Percentiles rank a stretch among this genome's conserved stretches.
Evolutionary conservation across 2,888 invertebrate species (phyloP).

Genomic region (Drosophila mulleri): DNA sequence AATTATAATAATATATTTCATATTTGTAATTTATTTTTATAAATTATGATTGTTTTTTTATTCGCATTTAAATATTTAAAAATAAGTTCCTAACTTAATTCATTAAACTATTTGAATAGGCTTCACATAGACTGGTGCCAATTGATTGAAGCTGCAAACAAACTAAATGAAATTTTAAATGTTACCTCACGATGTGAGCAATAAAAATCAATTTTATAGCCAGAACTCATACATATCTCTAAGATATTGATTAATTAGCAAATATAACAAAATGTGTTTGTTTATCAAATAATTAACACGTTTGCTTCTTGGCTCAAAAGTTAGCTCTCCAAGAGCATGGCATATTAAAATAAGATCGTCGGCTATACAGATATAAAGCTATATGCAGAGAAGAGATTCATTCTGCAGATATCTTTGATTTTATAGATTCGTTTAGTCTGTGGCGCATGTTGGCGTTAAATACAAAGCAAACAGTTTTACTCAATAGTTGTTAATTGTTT

Average conservation of each 20-base stretch:
- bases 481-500: constrained; percentile 43
- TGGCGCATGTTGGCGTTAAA: constrained; percentile 1
- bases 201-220: constrained; percentile 41
- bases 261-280: constrained; percentile 19
- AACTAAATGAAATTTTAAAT: constrained; percentile 42
- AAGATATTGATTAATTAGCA: constrained; percentile 58
- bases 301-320: background rate
- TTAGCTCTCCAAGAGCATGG: constrained; percentile 8
- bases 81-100: background rate
- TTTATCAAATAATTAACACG: constrained; percentile 57
- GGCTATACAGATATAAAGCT: background rate
- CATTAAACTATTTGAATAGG: background rate
- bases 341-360: constrained; percentile 31
- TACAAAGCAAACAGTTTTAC: constrained; percentile 41
- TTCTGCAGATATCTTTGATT: background rate
- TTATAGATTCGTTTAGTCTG: background rate
- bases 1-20: no score
- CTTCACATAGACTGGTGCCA: constrained; percentile 1
- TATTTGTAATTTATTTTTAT: no score
- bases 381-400: constrained; percentile 3
- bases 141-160: constrained; percentile 5
- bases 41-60: no score
- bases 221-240: constrained; percentile 1
- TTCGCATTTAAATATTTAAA: background rate
- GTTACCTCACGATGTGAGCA: constrained; percentile 44